Base-by-base conservation (phyloP, 1,140 invertebrate genomes). In the Cherax destructor region DNA sequence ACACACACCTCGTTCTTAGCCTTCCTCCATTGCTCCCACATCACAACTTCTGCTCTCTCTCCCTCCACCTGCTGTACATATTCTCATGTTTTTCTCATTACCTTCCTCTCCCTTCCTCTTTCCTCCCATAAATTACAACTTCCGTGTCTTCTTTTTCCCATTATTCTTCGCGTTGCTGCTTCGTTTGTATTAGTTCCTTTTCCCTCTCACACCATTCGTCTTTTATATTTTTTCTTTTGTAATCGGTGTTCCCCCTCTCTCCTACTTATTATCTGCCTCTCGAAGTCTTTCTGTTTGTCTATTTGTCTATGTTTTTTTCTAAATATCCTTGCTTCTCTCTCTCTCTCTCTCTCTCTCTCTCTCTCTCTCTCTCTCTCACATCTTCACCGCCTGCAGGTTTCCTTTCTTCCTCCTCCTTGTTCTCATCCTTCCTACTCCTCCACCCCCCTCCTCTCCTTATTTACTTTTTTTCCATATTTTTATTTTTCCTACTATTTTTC, bases 61-160 rank as follows among this genome's bases (percentile, higher is more conserved):
- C 85, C 74, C 85, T 87, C 85, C 77, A 79, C 24, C 47, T 81
- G 72, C 30, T 87, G 85, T 77, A 61, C 76, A 87, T 87, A 87
- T 87, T 77, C 72, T 59, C 85, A 76, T 87, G 52, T 78, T 87
- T 87, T 87, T 87, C 74, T 78, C 76, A 56, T 77, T 87, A 87
- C 50, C 52, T 87, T 49, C 56, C 74, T 78, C 74, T 78, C 85
- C 74, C 76, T 78, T 78, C 74, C 76, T 61, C 72, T 61, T 79
- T 18, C 85, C 52, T 87, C 76, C 49, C 85, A 74, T 87, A 72
- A 87, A 61, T 87, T 87, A 79, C 85, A 87, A 86, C 85, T 87
- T 87, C 84, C 21, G 74, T 50, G 49, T 87, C 85, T 79, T 77
- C 50, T 74, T 87, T 77, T 87, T 77, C 18, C 76, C 52, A 72